A percentile compares a stretch with the other conserved stretches of the same genome.
Conservation (phyloP, 2,888 invertebrate species). For the Brachyopa scutellaris region DNA sequence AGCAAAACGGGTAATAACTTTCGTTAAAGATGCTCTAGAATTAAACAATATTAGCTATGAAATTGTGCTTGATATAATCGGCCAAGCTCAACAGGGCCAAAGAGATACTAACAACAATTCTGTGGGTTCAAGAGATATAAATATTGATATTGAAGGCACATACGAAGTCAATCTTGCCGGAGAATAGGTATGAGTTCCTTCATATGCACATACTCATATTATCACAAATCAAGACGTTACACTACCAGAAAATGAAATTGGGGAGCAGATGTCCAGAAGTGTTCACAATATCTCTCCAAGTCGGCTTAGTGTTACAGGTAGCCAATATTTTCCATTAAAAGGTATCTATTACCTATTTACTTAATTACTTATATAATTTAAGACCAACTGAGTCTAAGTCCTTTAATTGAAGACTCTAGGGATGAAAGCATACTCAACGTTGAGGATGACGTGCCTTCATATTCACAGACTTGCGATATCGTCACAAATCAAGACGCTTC, state of each 20-base stretch:
- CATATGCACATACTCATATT: too few species aligned
- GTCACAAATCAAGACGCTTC: too few species aligned
- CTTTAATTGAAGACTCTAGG: not conserved
- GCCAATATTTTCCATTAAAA: not conserved
- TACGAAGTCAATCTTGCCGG: not conserved
- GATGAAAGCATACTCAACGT: too few species aligned
- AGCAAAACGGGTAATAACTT: slow-evolving; percentile 3
- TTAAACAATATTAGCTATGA: slow-evolving; percentile 8
- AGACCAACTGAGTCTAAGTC: not conserved
- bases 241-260: too few species aligned
- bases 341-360: too few species aligned
- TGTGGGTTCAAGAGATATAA: slow-evolving; percentile 1
- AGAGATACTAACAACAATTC: slow-evolving; percentile 9
- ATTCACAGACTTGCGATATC: too few species aligned
- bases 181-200: not conserved
- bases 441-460: too few species aligned
- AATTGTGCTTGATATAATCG: slow-evolving; percentile 12
- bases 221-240: too few species aligned
- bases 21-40: slow-evolving; percentile 6
- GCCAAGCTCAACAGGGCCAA: slow-evolving; percentile 7
- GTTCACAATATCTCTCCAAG: too few species aligned
- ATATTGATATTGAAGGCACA: slow-evolving; percentile 5
- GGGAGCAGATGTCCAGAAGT: too few species aligned
- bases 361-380: too few species aligned
- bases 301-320: not conserved